phyloP scores from a whole-genome alignment of 1,140 invertebrate genomes.

The Heliconius himera region DNA sequence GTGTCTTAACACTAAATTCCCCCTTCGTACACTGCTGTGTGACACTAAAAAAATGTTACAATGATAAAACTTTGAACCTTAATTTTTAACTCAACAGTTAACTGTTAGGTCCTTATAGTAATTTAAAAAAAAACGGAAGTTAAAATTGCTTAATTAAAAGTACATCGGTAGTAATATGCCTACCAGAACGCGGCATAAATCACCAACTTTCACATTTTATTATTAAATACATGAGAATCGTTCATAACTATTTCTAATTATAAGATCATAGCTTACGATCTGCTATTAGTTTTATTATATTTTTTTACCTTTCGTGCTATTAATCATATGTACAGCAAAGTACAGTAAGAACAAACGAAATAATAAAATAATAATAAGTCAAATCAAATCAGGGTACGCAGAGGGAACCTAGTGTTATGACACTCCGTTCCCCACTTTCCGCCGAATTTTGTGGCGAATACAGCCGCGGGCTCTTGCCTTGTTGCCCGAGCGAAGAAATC shows the following conservation, averaged over 20 bases:
- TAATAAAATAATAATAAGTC: too few species aligned
- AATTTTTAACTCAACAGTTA: background rate
- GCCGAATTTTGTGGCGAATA: too few species aligned
- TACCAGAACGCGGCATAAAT: slow-evolving; percentile 6
- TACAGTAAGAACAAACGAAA: background rate
- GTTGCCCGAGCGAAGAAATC: too few species aligned
- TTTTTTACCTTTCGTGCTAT: background rate
- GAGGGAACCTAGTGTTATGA: too few species aligned
- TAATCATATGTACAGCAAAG: background rate
- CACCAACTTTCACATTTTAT: slow-evolving; percentile 13
- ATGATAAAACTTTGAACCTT: too few species aligned
- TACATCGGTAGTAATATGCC: background rate
- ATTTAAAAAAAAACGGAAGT: slow-evolving; percentile 5
- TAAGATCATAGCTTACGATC: slow-evolving; percentile 13
- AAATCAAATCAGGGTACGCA: too few species aligned
- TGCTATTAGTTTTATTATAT: background rate
- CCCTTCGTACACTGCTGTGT: too few species aligned
- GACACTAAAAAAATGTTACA: too few species aligned
- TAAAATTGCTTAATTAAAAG: background rate
- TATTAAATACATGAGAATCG: slow-evolving; percentile 18
- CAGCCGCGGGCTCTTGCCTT: too few species aligned
- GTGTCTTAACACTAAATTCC: too few species aligned
- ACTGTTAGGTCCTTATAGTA: background rate
- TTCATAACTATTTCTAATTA: slow-evolving; percentile 19
- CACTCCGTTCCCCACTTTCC: too few species aligned